A percentile compares a stretch with the other conserved stretches of the same genome.
Conservation (phyloP, 2,797 vertebrate genomes). For the Masticophis lateralis region DNA sequence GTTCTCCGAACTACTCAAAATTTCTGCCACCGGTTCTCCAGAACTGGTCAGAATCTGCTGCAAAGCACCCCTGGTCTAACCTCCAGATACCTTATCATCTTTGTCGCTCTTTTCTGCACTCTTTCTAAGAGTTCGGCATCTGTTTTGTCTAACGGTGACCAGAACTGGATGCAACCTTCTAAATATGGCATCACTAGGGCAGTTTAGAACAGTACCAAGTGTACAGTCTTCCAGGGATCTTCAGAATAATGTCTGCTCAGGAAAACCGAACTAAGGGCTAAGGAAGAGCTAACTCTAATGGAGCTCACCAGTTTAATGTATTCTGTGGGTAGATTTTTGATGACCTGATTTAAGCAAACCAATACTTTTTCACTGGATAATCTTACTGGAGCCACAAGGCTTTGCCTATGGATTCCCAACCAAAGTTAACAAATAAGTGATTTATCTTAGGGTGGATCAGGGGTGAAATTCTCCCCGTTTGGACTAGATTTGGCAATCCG, state of each 20-base stretch:
- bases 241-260: neutral
- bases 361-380: neutral
- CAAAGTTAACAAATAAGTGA: neutral
- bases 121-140: no score
- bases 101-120: no score
- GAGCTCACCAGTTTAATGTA: neutral
- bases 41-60: no score
- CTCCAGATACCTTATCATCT: no score
- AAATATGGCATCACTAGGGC: neutral
- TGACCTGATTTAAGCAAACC: neutral
- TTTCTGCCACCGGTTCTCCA: no score
- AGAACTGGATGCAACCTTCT: no score
- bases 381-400: neutral
- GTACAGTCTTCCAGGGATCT: neutral
- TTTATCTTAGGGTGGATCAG: neutral
- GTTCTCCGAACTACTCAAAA: no score
- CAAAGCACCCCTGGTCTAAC: no score
- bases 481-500: no score
- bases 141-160: no score
- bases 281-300: neutral
- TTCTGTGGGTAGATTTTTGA: neutral
- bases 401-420: neutral
- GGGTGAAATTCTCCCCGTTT: no score
- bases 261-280: neutral
- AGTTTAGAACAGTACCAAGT: no score